A percentile compares a stretch with the other conserved stretches of the same genome.
phyloP scores from a whole-genome alignment of 2,888 invertebrate species.

The Gibbula magus region DNA sequence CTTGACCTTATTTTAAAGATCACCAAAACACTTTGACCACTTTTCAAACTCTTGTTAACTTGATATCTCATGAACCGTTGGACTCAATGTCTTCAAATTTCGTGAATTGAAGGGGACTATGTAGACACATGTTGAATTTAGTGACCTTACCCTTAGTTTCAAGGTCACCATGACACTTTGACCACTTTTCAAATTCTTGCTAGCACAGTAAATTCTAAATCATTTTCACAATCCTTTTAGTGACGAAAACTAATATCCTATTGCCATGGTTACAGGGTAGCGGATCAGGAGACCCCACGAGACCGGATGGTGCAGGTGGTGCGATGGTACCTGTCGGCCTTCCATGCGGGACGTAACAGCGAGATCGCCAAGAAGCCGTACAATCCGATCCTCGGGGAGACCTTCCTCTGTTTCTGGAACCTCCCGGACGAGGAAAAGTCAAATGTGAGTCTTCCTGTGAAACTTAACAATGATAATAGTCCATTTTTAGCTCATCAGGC shows the following conservation, averaged over 20 bases:
- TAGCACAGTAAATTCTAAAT: neutral
- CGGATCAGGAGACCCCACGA: slow-evolving; percentile 88
- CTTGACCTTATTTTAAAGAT: too few species aligned
- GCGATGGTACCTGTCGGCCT: slow-evolving; percentile 97
- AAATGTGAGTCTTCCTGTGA: slow-evolving; percentile 41
- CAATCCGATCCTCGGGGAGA: slow-evolving; percentile 97
- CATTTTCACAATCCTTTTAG: neutral
- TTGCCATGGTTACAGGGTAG: slow-evolving; percentile 81
- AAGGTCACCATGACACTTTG: too few species aligned
- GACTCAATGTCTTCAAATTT: too few species aligned
- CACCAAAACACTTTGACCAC: too few species aligned
- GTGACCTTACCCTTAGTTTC: neutral
- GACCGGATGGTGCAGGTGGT: slow-evolving; percentile 96
- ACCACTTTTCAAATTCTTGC: too few species aligned
- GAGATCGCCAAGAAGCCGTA: slow-evolving; percentile 99
- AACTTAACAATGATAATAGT: too few species aligned
- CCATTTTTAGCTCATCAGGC: too few species aligned
- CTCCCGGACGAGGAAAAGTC: slow-evolving; percentile 65
- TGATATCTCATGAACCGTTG: too few species aligned
- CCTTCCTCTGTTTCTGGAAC: slow-evolving; percentile 82
- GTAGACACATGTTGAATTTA: too few species aligned
- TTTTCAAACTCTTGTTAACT: too few species aligned
- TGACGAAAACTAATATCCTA: neutral
- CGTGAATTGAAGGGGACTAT: too few species aligned
- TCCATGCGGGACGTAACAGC: slow-evolving; percentile 97